Base-by-base conservation (phyloP, 2,797 vertebrate genomes). In the Enteromius treurensis region DNA sequence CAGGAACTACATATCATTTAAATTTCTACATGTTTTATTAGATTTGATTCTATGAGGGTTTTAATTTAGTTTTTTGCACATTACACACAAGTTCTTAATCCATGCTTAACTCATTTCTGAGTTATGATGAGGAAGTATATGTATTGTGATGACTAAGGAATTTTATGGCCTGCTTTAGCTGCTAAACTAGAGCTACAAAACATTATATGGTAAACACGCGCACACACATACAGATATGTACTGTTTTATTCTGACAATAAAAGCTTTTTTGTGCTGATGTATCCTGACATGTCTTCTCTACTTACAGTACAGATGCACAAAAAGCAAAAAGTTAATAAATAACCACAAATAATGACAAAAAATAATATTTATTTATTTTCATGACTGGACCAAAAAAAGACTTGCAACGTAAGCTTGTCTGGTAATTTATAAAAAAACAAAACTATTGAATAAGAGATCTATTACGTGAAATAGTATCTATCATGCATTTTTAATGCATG, bases 401-500 rank as follows among this genome's bases (percentile, higher is more conserved):
- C 55, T 71, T 70, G 37, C 73, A 77, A 14, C 0, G 40, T 37
- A 49, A 62, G 74, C 68, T 32, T 53, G 65, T 77, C 64, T 67
- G 55, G 51, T 69, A 23, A 67, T 76, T 58, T 68, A 76, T 78
- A 82, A 69, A 53, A 51, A 71, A 58, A 58, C n/a, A 23, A 23
- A 32, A 37, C 45, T 77, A 82, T 82, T 58, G 81, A 71, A 74
- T 21, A 84, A 71, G 75, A 49, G 17, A 47, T 23, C 51, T 86
- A 10, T 79, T 88, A 53, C 55, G 19, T 69, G 81, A 58, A 82
- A 82, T 60, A 2, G 19, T 77, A 82, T 69, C 64, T 58, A 32
- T 82, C 71, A 82, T 82, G 64, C 62, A 82, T 82, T 55, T 82
- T 82, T 82, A 77, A 82, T 82, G 81, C 37, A 32, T 82, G 62